Evolutionary conservation across 2,113 vertebrate genomes (phyloP).

Genomic region (Mystacornis crossleyi): DNA sequence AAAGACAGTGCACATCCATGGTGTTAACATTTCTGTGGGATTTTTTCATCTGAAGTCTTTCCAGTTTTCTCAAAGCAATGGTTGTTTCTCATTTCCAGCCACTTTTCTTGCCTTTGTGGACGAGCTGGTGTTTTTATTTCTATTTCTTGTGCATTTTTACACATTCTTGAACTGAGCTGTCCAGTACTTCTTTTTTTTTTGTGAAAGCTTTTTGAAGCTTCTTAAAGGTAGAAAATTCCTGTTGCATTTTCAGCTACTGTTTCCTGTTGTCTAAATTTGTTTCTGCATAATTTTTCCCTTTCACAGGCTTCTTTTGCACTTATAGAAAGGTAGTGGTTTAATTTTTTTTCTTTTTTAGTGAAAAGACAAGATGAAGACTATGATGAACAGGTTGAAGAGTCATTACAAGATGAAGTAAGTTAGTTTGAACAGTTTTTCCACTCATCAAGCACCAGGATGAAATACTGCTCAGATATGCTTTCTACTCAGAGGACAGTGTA

Average conservation of each 20-base stretch:
- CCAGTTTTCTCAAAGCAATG: neutral
- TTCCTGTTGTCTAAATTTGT: neutral
- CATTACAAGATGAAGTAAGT: conserved; percentile 93
- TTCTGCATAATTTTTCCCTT: neutral
- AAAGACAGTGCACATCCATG: neutral
- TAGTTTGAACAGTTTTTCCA: neutral
- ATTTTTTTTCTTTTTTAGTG: conserved; percentile 75
- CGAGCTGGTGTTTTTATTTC: neutral
- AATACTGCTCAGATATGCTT: neutral
- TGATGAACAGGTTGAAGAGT: conserved; percentile 97
- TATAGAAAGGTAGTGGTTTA: neutral
- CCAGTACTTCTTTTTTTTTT: neutral
- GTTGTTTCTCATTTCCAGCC: neutral
- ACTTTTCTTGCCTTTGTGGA: neutral
- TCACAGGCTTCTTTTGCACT: neutral
- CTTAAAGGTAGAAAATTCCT: neutral
- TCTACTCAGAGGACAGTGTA: neutral
- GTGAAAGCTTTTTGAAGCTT: neutral
- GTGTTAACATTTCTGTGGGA: neutral
- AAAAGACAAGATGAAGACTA: conserved; percentile 99
- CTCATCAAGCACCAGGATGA: neutral
- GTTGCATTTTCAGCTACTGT: neutral
- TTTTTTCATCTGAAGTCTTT: neutral
- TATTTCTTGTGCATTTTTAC: neutral
- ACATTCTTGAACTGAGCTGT: neutral